Evolutionary conservation across 2,113 vertebrate genomes (phyloP).

Genomic region (Oenanthe melanoleuca): DNA sequence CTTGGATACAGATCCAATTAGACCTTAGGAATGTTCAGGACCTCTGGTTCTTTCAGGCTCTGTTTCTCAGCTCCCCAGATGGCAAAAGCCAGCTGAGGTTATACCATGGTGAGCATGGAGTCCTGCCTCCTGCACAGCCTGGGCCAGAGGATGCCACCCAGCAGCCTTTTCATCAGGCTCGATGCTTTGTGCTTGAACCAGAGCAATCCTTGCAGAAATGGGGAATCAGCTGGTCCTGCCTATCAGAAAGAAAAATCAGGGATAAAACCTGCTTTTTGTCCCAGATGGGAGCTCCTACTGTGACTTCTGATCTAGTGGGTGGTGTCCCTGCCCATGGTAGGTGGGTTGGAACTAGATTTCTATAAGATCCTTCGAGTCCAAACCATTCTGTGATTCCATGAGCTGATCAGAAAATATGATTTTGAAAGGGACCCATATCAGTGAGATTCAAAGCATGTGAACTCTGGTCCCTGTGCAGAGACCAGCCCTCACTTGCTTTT

Average conservation of each 20-base stretch:
- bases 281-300: background rate
- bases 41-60: background rate
- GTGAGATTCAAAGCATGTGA: background rate
- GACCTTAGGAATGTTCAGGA: background rate
- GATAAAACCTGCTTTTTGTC: background rate
- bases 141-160: background rate
- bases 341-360: background rate
- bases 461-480: background rate
- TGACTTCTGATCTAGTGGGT: background rate
- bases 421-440: rapidly evolving
- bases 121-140: background rate
- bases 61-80: background rate
- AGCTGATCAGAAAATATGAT: background rate
- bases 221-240: background rate
- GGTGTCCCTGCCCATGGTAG: background rate
- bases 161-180: background rate
- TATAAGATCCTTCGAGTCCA: background rate
- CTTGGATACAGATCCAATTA: background rate
- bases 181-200: background rate
- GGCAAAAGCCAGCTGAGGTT: slow-evolving; percentile 29
- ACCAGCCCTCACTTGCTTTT: background rate
- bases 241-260: background rate
- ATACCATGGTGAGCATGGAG: background rate
- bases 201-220: background rate
- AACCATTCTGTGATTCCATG: background rate